phyloP scores from a whole-genome alignment of 64 coral and sea anemone species.

The Montipora foliosa region DNA sequence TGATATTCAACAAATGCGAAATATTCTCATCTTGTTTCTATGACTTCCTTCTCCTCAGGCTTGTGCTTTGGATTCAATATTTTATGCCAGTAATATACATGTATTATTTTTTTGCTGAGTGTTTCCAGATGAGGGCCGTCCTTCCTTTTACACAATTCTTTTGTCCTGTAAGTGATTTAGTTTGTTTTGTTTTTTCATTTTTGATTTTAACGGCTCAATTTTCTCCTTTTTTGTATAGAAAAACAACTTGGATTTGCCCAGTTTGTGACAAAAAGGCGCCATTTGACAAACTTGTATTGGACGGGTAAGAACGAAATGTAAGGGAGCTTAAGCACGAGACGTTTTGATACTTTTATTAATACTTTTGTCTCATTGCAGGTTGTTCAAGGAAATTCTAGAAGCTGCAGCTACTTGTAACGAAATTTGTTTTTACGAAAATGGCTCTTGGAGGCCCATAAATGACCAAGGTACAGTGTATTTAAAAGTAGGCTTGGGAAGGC shows the following conservation, averaged over 20 bases:
- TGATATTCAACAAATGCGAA: too few relatives aligned
- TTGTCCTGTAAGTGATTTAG: too few relatives aligned
- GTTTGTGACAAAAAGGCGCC: constrained; percentile 94
- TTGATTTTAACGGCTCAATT: too few relatives aligned
- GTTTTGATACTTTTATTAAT: not conserved
- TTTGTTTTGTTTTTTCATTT: not conserved
- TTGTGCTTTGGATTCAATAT: too few relatives aligned
- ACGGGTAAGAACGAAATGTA: constrained; percentile 73
- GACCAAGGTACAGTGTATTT: constrained; percentile 53
- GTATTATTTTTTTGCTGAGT: too few relatives aligned
- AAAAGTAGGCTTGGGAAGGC: not conserved
- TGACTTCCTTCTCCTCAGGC: too few relatives aligned
- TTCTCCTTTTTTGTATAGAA: constrained; percentile 51
- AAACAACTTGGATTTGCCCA: constrained; percentile 95
- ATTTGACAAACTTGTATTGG: constrained; percentile 87
- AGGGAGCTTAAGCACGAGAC: too few relatives aligned
- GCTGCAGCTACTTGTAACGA: constrained; percentile 77
- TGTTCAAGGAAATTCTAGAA: constrained; percentile 87
- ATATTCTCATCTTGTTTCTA: too few relatives aligned
- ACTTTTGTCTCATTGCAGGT: constrained; percentile 34
- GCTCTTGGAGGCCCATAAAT: constrained; percentile 87
- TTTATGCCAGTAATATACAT: too few relatives aligned
- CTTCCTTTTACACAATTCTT: too few relatives aligned
- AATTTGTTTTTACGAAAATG: constrained; percentile 94
- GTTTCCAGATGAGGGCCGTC: too few relatives aligned